A percentile compares a stretch with the other conserved stretches of the same genome.
phyloP scores from a whole-genome alignment of 2,888 invertebrate species.

The Rutpela maculata region DNA sequence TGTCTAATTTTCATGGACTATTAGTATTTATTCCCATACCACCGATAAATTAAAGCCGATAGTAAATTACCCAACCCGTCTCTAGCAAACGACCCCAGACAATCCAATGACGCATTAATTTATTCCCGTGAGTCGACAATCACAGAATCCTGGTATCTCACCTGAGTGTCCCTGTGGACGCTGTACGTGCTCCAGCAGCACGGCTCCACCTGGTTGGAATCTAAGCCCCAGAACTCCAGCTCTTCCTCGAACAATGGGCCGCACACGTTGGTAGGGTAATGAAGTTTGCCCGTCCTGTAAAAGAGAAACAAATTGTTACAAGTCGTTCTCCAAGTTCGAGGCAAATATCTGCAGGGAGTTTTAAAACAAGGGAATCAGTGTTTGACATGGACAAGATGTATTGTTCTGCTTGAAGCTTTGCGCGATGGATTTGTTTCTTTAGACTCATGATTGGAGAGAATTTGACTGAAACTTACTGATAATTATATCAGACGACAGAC shows the following conservation, averaged over 20 bases:
- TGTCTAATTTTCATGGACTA: no score
- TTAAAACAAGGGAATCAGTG: neutral
- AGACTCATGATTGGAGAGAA: neutral
- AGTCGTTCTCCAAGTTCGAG: neutral
- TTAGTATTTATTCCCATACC: neutral
- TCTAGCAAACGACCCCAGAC: neutral
- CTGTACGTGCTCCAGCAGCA: conserved; percentile 99
- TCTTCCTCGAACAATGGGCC: conserved; percentile 97
- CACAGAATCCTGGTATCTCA: conserved; percentile 66
- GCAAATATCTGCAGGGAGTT: conserved; percentile 4
- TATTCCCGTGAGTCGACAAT: neutral
- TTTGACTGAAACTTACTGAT: neutral
- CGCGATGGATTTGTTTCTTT: neutral
- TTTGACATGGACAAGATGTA: neutral
- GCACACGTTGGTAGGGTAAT: conserved; percentile 98
- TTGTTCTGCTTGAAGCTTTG: neutral
- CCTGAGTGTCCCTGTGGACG: conserved; percentile 89
- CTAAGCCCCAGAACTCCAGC: conserved; percentile 96
- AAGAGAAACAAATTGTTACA: conserved; percentile 28
- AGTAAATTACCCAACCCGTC: neutral
- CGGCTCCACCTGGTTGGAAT: conserved; percentile 97
- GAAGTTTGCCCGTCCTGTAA: conserved; percentile 92
- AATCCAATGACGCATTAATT: neutral
- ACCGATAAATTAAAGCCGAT: neutral
- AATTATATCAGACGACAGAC: neutral